Evolutionary conservation across 92 coral and sea anemone species (phyloP), one percentile per base, ranked within the genome.

Genomic region (Meandrina meandrites): DNA sequence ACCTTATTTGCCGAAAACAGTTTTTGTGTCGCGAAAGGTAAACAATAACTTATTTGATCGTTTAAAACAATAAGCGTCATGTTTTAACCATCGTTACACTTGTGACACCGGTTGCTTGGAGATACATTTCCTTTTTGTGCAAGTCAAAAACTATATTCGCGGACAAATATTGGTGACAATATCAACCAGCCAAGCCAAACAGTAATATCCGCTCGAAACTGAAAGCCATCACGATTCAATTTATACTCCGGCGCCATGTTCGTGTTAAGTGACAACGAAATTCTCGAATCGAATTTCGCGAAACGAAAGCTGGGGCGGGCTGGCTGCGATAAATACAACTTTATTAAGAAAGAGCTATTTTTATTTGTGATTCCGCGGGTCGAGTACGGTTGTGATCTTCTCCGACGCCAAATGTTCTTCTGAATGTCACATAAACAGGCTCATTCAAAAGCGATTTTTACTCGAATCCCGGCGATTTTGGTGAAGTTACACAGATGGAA

Each of bases 401-500:
- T 6, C 30, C 72, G 57, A 27, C 57, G 78, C 86, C 54, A 37
- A 73, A 73, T 74, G 57, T 27, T 31, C 30, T 8, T 47, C 56
- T 40, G 80, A 74, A 84, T 72, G 72, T 78, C 34, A 19, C 71
- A 31, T 84, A 57, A 84, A 73, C 72, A 50, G 24, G n/a, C 45
- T 31, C 18, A 27, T 56, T 31, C 53, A 24, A n/a, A 54, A 35
- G 80, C 62, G 80, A 73, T 56, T 73, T 86, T 9, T 36, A 19
- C 84, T 67, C 73, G 53, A 78, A 28, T 64, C 90, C 60, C 35
- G 82, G 82, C 34, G 77, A 28, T 32, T 85, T 75, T 35, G 35
- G 75, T 28, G 51, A 30, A 16, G 22, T 24, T 31, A 19, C 27
- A 67, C 82, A 15, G 91, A 96, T 96, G 98, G 99, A 87, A 88